These are phyloP conservation scores for Tokudaia muenninki DNA, from an alignment of 2,797 vertebrate species.

Conservation along the genomic window DNA sequence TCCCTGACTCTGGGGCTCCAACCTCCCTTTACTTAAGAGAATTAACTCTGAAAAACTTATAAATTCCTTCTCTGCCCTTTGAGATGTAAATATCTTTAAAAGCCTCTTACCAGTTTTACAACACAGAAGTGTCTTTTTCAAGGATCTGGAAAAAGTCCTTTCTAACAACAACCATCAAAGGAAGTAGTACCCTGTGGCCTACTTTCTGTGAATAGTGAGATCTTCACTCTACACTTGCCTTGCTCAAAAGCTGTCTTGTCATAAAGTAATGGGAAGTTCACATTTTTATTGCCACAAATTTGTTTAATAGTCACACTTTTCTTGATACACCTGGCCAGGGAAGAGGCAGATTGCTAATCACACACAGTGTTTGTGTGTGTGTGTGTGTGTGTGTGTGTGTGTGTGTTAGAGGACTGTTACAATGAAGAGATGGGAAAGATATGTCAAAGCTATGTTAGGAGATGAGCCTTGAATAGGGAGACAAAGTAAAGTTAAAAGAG, in stretches of 20 bases:
- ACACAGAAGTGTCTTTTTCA: constrained; percentile 1
- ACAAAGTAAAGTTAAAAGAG: not conserved
- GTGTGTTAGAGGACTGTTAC: not conserved
- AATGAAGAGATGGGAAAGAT: not conserved
- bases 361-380: not conserved
- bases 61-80: constrained; percentile 52
- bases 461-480: not conserved
- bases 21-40: constrained; percentile 45
- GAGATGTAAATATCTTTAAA: constrained; percentile 63
- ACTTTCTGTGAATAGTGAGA: not conserved
- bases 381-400: not conserved
- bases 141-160: not conserved
- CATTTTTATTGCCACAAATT: not conserved
- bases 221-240: not conserved
- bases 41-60: constrained; percentile 37
- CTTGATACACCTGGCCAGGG: not conserved
- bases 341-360: not conserved
- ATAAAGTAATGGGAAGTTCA: not conserved
- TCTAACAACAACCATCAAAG: constrained; percentile 13
- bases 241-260: not conserved
- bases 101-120: constrained; percentile 33
- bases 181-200: not conserved
- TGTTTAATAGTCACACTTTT: not conserved
- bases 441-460: not conserved
- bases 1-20: not conserved